Evolutionary conservation across 64 coral and sea anemone genomes (phyloP).

Genomic region (Acropora tenuis): DNA sequence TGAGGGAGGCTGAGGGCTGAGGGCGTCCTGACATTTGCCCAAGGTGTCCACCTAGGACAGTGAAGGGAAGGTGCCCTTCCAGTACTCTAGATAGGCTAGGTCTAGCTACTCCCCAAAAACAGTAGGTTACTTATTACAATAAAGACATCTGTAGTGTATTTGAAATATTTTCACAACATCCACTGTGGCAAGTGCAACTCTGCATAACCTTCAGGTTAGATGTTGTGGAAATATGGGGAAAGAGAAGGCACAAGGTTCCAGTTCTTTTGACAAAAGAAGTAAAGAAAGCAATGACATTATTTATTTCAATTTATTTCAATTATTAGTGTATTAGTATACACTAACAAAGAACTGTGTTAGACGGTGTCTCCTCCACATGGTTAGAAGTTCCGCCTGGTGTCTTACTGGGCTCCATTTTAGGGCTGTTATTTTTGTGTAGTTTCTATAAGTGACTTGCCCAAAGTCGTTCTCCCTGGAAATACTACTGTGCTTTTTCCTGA

Average conservation of each 20-base stretch:
- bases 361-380: not conserved
- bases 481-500: too few relatives aligned
- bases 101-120: too few relatives aligned
- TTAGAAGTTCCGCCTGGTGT: not conserved
- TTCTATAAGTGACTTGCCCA: not conserved
- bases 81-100: too few relatives aligned
- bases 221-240: constrained; percentile 55
- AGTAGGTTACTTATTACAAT: too few relatives aligned
- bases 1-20: too few relatives aligned
- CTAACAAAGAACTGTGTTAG: not conserved
- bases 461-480: not conserved
- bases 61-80: too few relatives aligned
- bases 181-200: not conserved
- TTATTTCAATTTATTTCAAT: too few relatives aligned
- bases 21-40: too few relatives aligned
- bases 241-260: constrained; percentile 29
- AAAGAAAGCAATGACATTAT: constrained; percentile 20
- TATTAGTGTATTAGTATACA: too few relatives aligned
- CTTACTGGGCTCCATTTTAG: not conserved
- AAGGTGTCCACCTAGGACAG: too few relatives aligned
- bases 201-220: constrained; percentile 36
- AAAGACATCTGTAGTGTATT: too few relatives aligned
- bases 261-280: not conserved
- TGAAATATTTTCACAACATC: too few relatives aligned
- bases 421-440: not conserved